Percentiles rank a stretch among this genome's conserved stretches.
phyloP scores from a whole-genome alignment of 2,797 vertebrate species.

The Etheostoma perlongum region DNA sequence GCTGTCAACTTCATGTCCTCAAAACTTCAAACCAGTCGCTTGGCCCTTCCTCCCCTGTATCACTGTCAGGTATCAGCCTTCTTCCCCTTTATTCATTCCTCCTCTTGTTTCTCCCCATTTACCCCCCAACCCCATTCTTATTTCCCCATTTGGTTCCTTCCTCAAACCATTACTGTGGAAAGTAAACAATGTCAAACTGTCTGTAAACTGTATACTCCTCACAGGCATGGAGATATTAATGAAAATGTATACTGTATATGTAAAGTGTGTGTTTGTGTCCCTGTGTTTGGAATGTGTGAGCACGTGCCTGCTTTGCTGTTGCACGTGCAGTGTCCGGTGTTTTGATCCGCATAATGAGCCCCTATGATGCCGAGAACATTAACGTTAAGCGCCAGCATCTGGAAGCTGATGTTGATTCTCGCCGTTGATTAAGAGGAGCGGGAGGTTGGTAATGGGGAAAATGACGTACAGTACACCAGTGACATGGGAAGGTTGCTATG shows the following conservation, averaged over 20 bases:
- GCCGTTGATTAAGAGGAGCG: constrained; percentile 19
- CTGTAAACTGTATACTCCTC: constrained; percentile 10
- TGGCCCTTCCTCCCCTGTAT: constrained; percentile 14
- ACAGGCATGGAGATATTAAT: not conserved
- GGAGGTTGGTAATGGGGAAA: constrained; percentile 19
- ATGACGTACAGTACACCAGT: constrained; percentile 8
- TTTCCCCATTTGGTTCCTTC: constrained; percentile 13
- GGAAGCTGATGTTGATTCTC: constrained; percentile 54
- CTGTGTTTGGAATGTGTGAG: not conserved
- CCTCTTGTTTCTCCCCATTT: not conserved
- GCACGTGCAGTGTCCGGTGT: constrained; percentile 10
- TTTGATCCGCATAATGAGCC: constrained; percentile 40
- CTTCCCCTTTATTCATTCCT: not conserved
- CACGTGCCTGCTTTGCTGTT: not conserved
- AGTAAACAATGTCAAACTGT: constrained; percentile 33
- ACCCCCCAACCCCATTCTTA: not conserved
- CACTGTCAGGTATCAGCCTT: constrained; percentile 24
- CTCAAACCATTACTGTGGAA: constrained; percentile 21
- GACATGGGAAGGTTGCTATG: not conserved
- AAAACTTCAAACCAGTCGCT: constrained; percentile 25
- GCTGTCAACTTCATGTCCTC: constrained; percentile 15
- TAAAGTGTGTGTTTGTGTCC: not conserved
- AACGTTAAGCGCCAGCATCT: constrained; percentile 64
- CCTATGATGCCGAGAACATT: constrained; percentile 52
- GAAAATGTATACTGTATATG: not conserved